phyloP scores from a whole-genome alignment of 2,888 invertebrate species.

The Thysanoteuthis rhombus region DNA sequence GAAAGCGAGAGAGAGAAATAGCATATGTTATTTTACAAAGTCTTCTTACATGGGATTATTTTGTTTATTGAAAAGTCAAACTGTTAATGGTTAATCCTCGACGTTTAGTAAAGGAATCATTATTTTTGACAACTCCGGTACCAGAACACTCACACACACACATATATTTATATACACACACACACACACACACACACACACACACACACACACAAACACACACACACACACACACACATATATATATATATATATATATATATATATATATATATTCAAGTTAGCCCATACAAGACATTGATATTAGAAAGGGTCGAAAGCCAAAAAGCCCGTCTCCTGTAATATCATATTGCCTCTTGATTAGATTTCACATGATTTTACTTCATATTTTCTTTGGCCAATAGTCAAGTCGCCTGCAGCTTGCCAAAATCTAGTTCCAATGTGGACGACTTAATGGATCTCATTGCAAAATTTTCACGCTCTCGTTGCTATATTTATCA shows the following conservation, averaged over 20 bases:
- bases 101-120: no score
- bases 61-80: no score
- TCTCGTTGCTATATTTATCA: neutral
- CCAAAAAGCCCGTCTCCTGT: neutral
- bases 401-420: neutral
- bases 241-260: neutral
- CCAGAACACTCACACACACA: no score
- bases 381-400: constrained; percentile 12
- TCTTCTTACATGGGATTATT: no score
- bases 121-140: no score
- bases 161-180: no score
- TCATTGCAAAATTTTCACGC: neutral
- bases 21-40: no score
- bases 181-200: neutral
- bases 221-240: neutral
- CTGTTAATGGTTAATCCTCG: no score
- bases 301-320: neutral
- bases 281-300: neutral
- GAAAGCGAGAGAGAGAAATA: no score
- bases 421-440: neutral
- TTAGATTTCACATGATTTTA: neutral
- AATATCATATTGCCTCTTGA: neutral
- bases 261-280: neutral
- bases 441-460: neutral
- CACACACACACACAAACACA: neutral